Evolutionary conservation across 2,888 invertebrate species (phyloP).

Genomic region (Arrhopalites spinosus): DNA sequence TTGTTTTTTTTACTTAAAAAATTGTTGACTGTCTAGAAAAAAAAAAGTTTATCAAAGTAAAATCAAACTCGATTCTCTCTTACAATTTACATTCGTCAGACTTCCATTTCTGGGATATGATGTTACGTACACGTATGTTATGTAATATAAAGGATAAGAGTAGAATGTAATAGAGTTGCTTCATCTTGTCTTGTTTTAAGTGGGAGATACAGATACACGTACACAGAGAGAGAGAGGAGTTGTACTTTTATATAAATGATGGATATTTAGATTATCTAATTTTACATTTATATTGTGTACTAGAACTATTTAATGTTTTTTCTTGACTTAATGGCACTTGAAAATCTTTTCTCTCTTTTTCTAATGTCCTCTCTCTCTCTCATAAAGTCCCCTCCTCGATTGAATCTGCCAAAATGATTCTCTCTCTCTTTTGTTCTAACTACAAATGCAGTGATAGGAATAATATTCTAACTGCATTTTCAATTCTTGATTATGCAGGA

Average conservation of each 20-base stretch:
- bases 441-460: no score
- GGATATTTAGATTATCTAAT: constrained; percentile 32
- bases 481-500: no score
- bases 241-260: constrained; percentile 15
- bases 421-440: background rate
- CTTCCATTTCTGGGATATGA: no score
- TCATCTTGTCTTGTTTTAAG: background rate
- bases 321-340: background rate
- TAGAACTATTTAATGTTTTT: background rate
- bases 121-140: no score
- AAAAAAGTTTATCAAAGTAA: no score
- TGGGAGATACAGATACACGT: background rate
- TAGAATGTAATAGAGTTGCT: background rate
- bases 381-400: background rate
- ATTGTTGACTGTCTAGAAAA: no score
- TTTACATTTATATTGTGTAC: background rate
- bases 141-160: no score
- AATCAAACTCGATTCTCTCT: no score
- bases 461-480: no score
- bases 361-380: background rate
- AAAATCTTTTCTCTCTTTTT: background rate
- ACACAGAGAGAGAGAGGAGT: no score
- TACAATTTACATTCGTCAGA: no score
- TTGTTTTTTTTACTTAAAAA: no score
- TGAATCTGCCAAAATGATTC: background rate